Evolutionary conservation across 2,888 invertebrate species (phyloP), one percentile per base, ranked within the genome.

Genomic region (Meiosimyza decipiens): DNA sequence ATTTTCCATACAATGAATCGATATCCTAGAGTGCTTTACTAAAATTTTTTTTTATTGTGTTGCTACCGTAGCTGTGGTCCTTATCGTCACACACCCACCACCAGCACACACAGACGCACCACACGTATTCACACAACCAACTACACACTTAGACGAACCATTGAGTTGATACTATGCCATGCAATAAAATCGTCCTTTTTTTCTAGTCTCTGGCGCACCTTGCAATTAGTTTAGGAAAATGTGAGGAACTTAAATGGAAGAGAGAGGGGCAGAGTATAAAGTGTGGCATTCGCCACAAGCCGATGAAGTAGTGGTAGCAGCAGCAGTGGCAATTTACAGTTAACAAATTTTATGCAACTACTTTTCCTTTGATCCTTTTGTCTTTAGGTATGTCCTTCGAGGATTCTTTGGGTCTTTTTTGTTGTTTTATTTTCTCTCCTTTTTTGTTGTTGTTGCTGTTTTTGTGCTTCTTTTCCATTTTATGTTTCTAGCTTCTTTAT

Each of bases 1-100:
- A 69, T 69, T 59, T 69, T n/a, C 28, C 47, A 65, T 9, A 57
- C 68, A 69, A 69, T 68, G 57, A 68, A 68, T 47, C 59, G 68
- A 59, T 59, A 47, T 40, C n/a, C n/a, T 66, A 40, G 54, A 55
- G 40, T 66, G 55, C 33, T 66, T 47, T 66, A 9, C 40, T 50
- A 16, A 16, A 5, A 16, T 28, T 51, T 51, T 33, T 16, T 49
- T 49, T 5, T n/a, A 5, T 51, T 51, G 1, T 51, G 16, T 9
- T 40, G 40, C 40, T 40, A 5, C 40, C 40, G 9, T 40, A 40
- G 40, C 9, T 7, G 9, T 40, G 40, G 40, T 62, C n/a, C n/a
- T 62, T 62, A 40, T 47, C 40, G 40, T 40, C 40, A 40, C 60
- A 62, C 60, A 40, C 47, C 28, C 40, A 40, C 40, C 28, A 62